Percentiles rank a stretch among this genome's conserved stretches.
phyloP scores from a whole-genome alignment of 2,888 invertebrate genomes.

The Megastigmus dorsalis region DNA sequence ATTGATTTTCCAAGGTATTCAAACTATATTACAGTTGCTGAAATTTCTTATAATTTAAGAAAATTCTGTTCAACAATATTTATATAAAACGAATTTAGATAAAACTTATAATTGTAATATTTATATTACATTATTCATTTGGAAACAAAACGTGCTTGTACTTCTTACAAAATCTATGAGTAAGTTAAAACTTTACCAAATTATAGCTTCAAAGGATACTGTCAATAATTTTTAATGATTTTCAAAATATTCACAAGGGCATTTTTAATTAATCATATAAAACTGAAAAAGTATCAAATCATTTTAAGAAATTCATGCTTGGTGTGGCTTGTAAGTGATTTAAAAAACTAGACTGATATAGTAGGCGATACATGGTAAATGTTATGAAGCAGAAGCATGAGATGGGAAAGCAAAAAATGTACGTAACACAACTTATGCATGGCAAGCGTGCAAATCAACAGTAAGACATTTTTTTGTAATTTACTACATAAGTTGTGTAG shows the following conservation, averaged over 20 bases:
- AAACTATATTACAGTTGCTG: too few relatives aligned
- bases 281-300: conserved; percentile 6
- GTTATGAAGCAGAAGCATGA: conserved; percentile 53
- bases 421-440: conserved; percentile 36
- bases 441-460: conserved; percentile 15
- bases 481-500: conserved; percentile 38
- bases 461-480: conserved; percentile 15
- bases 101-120: too few relatives aligned
- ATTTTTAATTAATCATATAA: conserved; percentile 9
- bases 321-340: conserved; percentile 45
- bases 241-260: conserved; percentile 46
- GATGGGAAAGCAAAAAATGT: conserved; percentile 38
- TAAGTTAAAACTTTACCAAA: too few relatives aligned
- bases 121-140: too few relatives aligned
- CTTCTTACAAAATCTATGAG: too few relatives aligned
- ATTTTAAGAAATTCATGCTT: conserved; percentile 28
- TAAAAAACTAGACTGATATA: conserved; percentile 20
- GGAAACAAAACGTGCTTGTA: too few relatives aligned
- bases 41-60: too few relatives aligned
- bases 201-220: too few relatives aligned
- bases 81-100: too few relatives aligned
- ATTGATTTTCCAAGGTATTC: too few relatives aligned
- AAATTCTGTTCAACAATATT: too few relatives aligned
- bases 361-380: conserved; percentile 34
- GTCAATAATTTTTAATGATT: too few relatives aligned